Base-by-base conservation (phyloP, 2,888 invertebrate genomes). In the Seira sanloemensis region DNA sequence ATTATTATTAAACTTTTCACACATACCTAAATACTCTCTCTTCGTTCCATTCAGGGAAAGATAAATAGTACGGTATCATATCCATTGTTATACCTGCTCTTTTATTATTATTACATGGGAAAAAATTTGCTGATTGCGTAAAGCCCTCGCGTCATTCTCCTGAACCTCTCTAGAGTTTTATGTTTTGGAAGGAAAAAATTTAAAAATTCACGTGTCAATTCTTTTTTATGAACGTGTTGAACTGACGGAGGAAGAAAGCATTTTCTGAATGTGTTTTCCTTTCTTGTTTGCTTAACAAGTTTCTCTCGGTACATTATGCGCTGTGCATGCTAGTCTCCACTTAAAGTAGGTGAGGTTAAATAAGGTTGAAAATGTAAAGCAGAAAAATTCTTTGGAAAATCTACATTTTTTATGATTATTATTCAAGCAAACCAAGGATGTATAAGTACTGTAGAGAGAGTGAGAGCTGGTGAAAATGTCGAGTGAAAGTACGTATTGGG, bases 161-260 rank as follows among this genome's bases (percentile, higher is more conserved):
- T 50, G 50, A n/a, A 7, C 37, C 5, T n/a, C 12, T 50, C 50
- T 50, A n/a, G 50, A 50, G 50, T 50, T 50, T 50, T 50, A 50
- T 50, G 50, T 50, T 50, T 50, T 50, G 54, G 73, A 78, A 77
- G 26, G 37, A 54, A 77, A 67, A 69, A 37, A 25, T 54, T 71
- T 78, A 24, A 58, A 78, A 71, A 58, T 78, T 78, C 78, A 78
- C 65, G 46, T 78, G 78, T 72, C 78, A 72, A 66, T 50, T 71
- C 24, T 21, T 65, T 65, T 78, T 78, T 54, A 21, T 7, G 78
- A 50, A 74, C 66, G 65, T 65, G 62, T 75, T 26, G 72, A 72
- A 16, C 50, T 21, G 72, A 18, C 19, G 18, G 18, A 19, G 26
- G 26, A 58, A 54, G 24, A 19, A 25, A 25, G 26, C 27, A 54